Evolutionary conservation across 2,113 vertebrate species (phyloP).

Genomic region (Perccottus glenii): DNA sequence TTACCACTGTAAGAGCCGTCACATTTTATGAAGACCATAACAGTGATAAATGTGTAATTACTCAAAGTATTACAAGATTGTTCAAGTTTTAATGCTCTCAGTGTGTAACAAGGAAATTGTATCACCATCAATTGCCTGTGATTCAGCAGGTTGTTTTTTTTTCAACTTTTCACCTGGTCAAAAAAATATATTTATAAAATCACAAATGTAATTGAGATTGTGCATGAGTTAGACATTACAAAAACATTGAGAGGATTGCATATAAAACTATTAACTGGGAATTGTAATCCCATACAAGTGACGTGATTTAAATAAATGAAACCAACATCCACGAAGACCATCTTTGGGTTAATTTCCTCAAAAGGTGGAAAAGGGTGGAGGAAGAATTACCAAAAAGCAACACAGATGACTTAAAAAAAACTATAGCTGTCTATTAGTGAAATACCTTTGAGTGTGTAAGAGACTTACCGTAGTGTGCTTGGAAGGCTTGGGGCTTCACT

Average conservation of each 20-base stretch:
- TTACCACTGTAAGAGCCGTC: slow-evolving; percentile 28
- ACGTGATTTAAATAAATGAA: slow-evolving; percentile 31
- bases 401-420: not conserved
- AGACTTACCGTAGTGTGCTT: slow-evolving; percentile 98
- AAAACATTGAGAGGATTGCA: slow-evolving; percentile 31
- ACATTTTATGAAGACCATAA: not conserved
- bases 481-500: slow-evolving; percentile 99
- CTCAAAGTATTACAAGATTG: too few relatives aligned
- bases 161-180: too few relatives aligned
- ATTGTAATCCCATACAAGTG: slow-evolving; percentile 52
- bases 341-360: slow-evolving; percentile 31
- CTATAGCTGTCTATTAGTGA: not conserved
- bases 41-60: not conserved
- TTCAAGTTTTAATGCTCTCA: too few relatives aligned
- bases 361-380: slow-evolving; percentile 19
- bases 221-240: slow-evolving; percentile 37
- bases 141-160: too few relatives aligned
- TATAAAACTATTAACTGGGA: slow-evolving; percentile 70
- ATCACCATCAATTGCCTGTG: too few relatives aligned
- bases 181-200: slow-evolving; percentile 6
- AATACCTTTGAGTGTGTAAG: slow-evolving; percentile 8
- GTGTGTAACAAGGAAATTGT: too few relatives aligned
- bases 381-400: slow-evolving; percentile 9
- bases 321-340: slow-evolving; percentile 17
- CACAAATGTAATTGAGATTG: slow-evolving; percentile 16